Conservation (phyloP, 2,797 vertebrate species). For the Chaetodon trifasciatus region DNA sequence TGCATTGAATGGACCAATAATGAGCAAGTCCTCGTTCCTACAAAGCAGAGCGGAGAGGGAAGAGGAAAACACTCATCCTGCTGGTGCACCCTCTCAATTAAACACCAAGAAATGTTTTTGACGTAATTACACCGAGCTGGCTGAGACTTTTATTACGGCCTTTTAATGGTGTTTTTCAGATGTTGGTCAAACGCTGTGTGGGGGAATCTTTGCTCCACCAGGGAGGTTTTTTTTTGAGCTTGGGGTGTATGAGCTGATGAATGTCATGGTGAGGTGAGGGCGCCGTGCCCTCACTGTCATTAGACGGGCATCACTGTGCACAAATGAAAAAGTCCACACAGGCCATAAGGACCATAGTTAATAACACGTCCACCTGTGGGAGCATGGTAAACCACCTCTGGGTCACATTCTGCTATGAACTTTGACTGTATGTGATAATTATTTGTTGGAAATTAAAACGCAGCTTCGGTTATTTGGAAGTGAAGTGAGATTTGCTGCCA, state of each 20-base stretch:
- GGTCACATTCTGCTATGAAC: conserved; percentile 32
- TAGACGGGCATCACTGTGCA: conserved; percentile 6
- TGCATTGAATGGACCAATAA: conserved; percentile 76
- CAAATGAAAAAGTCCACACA: conserved; percentile 47
- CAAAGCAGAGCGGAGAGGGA: conserved; percentile 47
- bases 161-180: conserved; percentile 49
- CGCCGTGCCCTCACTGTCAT: conserved; percentile 36
- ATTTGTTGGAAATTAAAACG: conserved; percentile 37
- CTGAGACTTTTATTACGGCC: conserved; percentile 31
- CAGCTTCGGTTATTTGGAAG: conserved; percentile 29
- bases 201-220: conserved; percentile 6
- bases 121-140: conserved; percentile 43
- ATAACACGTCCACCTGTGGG: conserved; percentile 30
- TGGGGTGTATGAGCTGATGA: conserved; percentile 38
- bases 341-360: conserved; percentile 42
- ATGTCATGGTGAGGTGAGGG: conserved; percentile 33
- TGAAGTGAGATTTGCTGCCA: conserved; percentile 5
- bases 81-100: conserved; percentile 56
- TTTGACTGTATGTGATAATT: conserved; percentile 39
- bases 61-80: conserved; percentile 58
- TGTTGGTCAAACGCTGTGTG: background rate
- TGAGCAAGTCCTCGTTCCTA: conserved; percentile 65
- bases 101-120: conserved; percentile 45
- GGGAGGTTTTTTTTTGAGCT: conserved; percentile 47
- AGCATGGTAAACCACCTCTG: conserved; percentile 38